Evolutionary conservation across 2,113 vertebrate genomes (phyloP).

Genomic region (Bambusicola thoracicus): DNA sequence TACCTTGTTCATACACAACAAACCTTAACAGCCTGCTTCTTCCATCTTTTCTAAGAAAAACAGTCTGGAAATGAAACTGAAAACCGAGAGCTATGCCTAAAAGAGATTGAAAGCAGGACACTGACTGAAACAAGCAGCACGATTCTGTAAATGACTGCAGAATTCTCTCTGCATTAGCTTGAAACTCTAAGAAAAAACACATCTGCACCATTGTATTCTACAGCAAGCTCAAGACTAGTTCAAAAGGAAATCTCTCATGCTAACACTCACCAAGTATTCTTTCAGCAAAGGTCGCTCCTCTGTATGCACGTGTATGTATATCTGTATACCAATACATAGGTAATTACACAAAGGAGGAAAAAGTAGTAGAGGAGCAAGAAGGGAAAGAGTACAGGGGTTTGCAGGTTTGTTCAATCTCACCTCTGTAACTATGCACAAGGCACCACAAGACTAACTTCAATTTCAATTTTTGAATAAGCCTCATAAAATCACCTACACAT

Average conservation of each 20-base stretch:
- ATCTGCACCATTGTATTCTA: neutral
- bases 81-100: neutral
- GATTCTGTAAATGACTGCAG: neutral
- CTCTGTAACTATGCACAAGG: neutral
- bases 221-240: neutral
- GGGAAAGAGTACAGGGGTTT: neutral
- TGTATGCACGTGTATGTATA: neutral
- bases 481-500: neutral
- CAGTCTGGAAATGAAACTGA: neutral
- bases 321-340: accelerated
- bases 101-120: neutral
- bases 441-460: neutral
- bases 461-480: neutral
- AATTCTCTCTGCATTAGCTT: neutral
- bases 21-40: neutral
- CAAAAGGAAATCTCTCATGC: neutral
- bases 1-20: neutral
- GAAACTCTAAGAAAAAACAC: neutral
- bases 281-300: neutral
- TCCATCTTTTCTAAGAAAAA: neutral
- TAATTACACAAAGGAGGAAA: neutral
- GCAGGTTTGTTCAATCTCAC: neutral
- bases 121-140: accelerated
- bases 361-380: neutral
- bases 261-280: neutral